Evolutionary conservation across 1,140 invertebrate genomes (phyloP), one percentile per base, ranked within the genome.

Genomic region (Aphelinus atriplicis): DNA sequence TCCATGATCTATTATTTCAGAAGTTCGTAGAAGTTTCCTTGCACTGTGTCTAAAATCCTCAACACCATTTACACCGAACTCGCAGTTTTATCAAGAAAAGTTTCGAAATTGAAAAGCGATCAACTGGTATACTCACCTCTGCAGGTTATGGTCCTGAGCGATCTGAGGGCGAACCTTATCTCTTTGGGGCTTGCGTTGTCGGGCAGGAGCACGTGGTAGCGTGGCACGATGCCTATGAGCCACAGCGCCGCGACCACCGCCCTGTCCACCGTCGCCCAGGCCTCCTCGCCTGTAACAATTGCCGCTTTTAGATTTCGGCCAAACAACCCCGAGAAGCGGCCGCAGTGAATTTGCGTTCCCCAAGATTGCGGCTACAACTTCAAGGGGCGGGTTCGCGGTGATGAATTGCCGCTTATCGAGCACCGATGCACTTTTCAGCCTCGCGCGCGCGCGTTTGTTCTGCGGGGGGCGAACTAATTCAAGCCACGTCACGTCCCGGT

Each of bases 191-290:
- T 80, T 9, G 82, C 80, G 43, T 81, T 81, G 42, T 79, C 78
- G 42, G 86, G 82, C 72, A 89, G 78, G 56, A 88, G 75, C 45
- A 83, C 81, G 64, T 85, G 87, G 73, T 87, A 84, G 57, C 86
- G 81, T n/a, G 88, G 84, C 10, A 86, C 79, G 48, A 87, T 83
- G 68, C 86, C 88, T 71, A 88, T 84, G 53, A 76, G 83, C 71
- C 86, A 78, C 58, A 89, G 81, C 45, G 83, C 81, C 50, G 77
- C 78, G 4, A 85, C 80, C 3, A 88, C 78, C 1, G 82, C 82
- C 65, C 80, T 80, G 3, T 84, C 85, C 42, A 87, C 71, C 72
- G 79, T 87, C 58, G 80, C 81, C 88, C 88, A 89, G 43, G 86
- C 83, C 64, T 86, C 84, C 57, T 85, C 79, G 82, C 88, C 88